Evolutionary conservation across 2,888 invertebrate genomes (phyloP), one percentile per base, ranked within the genome.

Genomic region (Dryococelus australis): DNA sequence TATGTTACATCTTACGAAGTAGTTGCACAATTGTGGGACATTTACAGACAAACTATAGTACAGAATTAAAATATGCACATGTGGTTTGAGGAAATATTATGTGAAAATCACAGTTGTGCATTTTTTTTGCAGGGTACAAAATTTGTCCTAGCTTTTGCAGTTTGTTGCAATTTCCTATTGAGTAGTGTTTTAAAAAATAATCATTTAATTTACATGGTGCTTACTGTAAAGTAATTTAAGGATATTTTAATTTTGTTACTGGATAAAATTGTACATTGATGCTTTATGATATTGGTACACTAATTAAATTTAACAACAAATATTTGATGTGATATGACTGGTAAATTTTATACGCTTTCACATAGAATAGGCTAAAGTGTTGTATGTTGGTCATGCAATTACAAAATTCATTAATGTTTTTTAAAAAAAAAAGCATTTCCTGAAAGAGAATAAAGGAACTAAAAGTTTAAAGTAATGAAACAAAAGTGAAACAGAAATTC

Each of bases 1-100:
- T 81, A 79, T 43, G 81, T 87, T n/a, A 85, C 87, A 12, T 87
- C 87, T 35, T 83, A 83, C 3, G 83, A 83, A 13, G 83, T 83
- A 5, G 83, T 83, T 10, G 83, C 83, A 16, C 83, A 43, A 24
- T 35, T 83, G 35, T 83, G 83, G 83, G 83, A 83, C 83, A 83
- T 83, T 24, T 83, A 83, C 24, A 83, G 83, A 35, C 83, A 83
- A 83, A 83, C 83, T 43, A 83, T 83, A 16, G 43, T 83, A 6
- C 83, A 83, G 24, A 83, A 83, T 83, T 83, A n/a, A 83, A 28
- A 35, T 83, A 5, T 35, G 28, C 80, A 80, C 65, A 2, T 65
- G 65, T 65, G 65, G 20, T 51, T 20, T 80, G 12, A 80, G 26
- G 24, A 83, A 26, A 27, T 24, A 28, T 83, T n/a, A 35, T n/a